Evolutionary conservation across 2,797 vertebrate species (phyloP).

Genomic region (Denticeps clupeoides): DNA sequence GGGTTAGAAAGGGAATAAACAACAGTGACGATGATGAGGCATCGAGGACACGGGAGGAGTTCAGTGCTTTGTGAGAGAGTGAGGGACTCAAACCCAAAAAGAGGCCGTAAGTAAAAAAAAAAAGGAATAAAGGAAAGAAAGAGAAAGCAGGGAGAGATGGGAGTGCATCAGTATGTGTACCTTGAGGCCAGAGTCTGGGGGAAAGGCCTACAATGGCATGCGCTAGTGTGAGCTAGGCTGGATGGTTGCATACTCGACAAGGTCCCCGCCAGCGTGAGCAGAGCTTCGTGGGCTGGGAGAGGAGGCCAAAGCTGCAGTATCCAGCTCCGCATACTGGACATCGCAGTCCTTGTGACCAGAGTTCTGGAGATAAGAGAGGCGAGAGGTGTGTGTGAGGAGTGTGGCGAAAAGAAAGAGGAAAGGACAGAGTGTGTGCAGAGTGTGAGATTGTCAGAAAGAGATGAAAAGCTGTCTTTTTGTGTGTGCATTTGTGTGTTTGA

Average conservation of each 20-base stretch:
- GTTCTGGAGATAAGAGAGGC: constrained; percentile 74
- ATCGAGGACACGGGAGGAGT: constrained; percentile 9
- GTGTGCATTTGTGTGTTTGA: not conserved
- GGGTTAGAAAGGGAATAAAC: not conserved
- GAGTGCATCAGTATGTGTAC: constrained; percentile 62
- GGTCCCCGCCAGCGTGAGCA: constrained; percentile 73
- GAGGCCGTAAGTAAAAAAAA: constrained; percentile 15
- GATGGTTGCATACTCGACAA: constrained; percentile 88
- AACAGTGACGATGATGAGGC: not conserved
- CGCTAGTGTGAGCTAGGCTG: constrained; percentile 82
- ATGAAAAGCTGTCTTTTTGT: not conserved
- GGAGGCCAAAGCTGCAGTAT: constrained; percentile 81
- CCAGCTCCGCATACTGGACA: constrained; percentile 89
- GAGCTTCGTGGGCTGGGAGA: constrained; percentile 68
- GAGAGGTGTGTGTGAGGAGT: constrained; percentile 57
- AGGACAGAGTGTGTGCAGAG: constrained; percentile 18
- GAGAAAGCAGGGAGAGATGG: constrained; percentile 23
- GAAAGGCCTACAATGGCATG: constrained; percentile 74
- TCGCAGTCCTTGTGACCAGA: constrained; percentile 78
- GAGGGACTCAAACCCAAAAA: constrained; percentile 11
- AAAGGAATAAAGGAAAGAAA: constrained; percentile 11
- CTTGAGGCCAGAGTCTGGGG: constrained; percentile 77
- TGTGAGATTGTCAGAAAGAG: constrained; percentile 6
- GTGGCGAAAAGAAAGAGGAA: constrained; percentile 15
- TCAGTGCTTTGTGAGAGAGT: constrained; percentile 31